phyloP scores from a whole-genome alignment of 2,113 vertebrate genomes.

The Hylia prasina region DNA sequence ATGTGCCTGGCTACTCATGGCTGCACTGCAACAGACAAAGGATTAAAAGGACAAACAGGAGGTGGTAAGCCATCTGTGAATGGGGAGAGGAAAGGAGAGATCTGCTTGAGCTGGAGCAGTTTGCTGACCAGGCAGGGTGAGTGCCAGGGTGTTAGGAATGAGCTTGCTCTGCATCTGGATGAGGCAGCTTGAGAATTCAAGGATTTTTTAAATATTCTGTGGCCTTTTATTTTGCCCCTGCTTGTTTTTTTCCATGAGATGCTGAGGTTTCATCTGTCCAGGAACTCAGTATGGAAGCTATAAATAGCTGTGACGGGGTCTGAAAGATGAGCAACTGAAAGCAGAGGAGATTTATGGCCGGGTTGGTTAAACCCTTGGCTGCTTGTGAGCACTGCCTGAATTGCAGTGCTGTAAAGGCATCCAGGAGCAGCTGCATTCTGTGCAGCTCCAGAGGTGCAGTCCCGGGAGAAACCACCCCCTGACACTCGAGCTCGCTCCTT shows the following conservation, averaged over 20 bases:
- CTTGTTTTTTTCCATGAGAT: not conserved
- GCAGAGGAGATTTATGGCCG: not conserved
- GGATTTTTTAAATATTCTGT: not conserved
- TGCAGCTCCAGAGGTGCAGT: not conserved
- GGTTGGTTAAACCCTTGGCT: not conserved
- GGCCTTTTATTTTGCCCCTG: not conserved
- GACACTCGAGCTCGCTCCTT: rapidly evolving
- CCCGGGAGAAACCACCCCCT: not conserved
- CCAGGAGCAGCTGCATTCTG: not conserved
- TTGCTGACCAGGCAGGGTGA: not conserved
- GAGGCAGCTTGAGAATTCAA: not conserved
- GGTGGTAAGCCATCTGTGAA: not conserved
- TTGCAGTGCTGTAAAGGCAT: not conserved
- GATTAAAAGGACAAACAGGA: not conserved
- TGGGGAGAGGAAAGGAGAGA: not conserved
- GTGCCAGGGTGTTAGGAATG: not conserved
- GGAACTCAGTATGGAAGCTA: not conserved
- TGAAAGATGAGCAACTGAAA: not conserved
- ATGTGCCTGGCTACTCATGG: not conserved
- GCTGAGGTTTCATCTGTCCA: not conserved
- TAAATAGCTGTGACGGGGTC: not conserved
- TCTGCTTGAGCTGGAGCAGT: not conserved
- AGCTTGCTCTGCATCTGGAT: not conserved
- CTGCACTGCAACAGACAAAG: not conserved
- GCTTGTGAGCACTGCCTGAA: not conserved